phyloP scores from a whole-genome alignment of 35 echinoderm and acorn worm species.

The Antedon bifida region DNA sequence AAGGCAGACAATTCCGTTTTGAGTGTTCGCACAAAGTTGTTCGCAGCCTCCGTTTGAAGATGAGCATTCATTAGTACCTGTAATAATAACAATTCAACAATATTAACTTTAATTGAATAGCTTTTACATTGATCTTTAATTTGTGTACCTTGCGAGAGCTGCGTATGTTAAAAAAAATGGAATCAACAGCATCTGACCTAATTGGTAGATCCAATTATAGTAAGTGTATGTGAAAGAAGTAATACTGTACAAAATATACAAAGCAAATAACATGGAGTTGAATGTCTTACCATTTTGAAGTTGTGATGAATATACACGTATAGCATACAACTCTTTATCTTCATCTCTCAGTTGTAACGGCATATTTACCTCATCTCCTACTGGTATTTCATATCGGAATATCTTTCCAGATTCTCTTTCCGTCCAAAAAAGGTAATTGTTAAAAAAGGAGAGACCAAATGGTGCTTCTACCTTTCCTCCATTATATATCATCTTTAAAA shows the following conservation, averaged over 20 bases:
- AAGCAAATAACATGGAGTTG: too few relatives aligned
- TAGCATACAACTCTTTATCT: constrained; percentile 49
- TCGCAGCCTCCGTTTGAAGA: constrained; percentile 64
- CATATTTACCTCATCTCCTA: neutral
- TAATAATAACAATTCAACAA: neutral
- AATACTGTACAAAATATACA: too few relatives aligned
- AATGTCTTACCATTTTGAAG: constrained; percentile 42
- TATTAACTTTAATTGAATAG: neutral
- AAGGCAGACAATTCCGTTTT: constrained; percentile 23
- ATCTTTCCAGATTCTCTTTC: constrained; percentile 46
- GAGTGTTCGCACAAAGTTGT: constrained; percentile 42
- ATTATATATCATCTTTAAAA: neutral
- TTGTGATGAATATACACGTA: constrained; percentile 47
- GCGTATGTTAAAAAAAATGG: too few relatives aligned
- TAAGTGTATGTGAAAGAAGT: too few relatives aligned
- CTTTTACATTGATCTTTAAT: too few relatives aligned
- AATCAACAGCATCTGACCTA: too few relatives aligned
- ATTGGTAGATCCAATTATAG: too few relatives aligned
- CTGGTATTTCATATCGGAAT: constrained; percentile 14
- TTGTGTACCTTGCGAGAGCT: too few relatives aligned
- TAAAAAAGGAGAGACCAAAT: constrained; percentile 45
- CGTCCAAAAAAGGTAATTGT: constrained; percentile 56
- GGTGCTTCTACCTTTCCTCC: constrained; percentile 27
- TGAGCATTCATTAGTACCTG: constrained; percentile 50
- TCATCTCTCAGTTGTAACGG: neutral